Evolutionary conservation across 2,113 vertebrate genomes (phyloP).

Genomic region (Platichthys flesus): DNA sequence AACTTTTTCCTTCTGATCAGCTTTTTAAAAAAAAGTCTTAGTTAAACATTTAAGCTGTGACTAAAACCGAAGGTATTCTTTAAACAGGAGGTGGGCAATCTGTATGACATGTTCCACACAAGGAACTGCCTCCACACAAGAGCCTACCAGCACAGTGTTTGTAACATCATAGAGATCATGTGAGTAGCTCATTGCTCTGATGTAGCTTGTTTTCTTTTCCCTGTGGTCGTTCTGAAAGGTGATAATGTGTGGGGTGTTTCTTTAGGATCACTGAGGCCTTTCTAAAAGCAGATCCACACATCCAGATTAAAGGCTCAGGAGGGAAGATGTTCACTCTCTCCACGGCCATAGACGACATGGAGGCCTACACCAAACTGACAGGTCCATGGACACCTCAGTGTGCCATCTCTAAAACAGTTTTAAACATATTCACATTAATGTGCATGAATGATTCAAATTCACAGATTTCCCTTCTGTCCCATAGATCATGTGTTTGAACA

Average conservation of each 20-base stretch:
- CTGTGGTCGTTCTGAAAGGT: background rate
- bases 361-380: slow-evolving; percentile 93
- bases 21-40: background rate
- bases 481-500: slow-evolving; percentile 91
- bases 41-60: background rate
- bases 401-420: background rate
- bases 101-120: slow-evolving; percentile 97
- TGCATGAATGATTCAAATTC: no score
- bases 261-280: slow-evolving; percentile 94
- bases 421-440: no score
- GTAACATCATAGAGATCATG: slow-evolving; percentile 94
- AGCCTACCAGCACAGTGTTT: slow-evolving; percentile 95
- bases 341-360: slow-evolving; percentile 93
- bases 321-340: slow-evolving; percentile 85
- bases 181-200: slow-evolving; percentile 75
- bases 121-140: slow-evolving; percentile 90
- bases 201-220: background rate
- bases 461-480: slow-evolving; percentile 17
- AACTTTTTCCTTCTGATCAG: background rate
- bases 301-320: slow-evolving; percentile 82
- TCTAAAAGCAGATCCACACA: slow-evolving; percentile 87
- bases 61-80: background rate
- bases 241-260: background rate
- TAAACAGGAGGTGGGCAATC: slow-evolving; percentile 89
- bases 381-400: slow-evolving; percentile 89